Percentiles rank a stretch among this genome's conserved stretches.
These are phyloP conservation scores for Gobionotothen gibberifrons DNA, from an alignment of 2,797 vertebrate species.

Conservation along the genomic window DNA sequence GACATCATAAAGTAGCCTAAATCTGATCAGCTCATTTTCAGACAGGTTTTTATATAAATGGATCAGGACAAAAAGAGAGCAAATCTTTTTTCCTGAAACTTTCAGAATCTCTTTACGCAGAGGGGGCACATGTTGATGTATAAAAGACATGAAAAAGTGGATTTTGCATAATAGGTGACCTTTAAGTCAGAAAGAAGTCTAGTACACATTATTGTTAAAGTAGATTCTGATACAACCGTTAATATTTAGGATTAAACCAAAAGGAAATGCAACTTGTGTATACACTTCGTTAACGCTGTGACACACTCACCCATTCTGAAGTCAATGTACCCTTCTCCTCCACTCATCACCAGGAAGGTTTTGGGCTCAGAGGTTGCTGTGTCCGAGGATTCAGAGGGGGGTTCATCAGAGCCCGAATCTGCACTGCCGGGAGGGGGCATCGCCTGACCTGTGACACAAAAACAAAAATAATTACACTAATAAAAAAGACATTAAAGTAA, in stretches of 20 bases:
- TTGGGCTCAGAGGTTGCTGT: slow-evolving; percentile 71
- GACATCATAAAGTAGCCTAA: no score
- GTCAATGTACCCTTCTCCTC: slow-evolving; percentile 98
- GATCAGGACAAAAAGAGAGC: no score
- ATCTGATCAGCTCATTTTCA: no score
- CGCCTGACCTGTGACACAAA: slow-evolving; percentile 87
- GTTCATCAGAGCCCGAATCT: slow-evolving; percentile 92
- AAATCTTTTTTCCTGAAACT: no score
- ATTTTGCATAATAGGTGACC: no score
- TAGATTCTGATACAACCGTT: background rate
- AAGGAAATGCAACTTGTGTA: background rate
- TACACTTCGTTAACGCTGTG: background rate
- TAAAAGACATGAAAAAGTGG: no score
- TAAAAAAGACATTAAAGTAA: background rate
- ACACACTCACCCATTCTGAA: slow-evolving; percentile 92
- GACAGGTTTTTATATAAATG: no score
- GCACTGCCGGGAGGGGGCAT: slow-evolving; percentile 90
- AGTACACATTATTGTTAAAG: no score
- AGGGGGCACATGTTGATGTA: no score
- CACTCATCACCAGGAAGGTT: slow-evolving; percentile 93
- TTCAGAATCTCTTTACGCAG: no score
- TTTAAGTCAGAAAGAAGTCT: no score
- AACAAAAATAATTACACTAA: background rate
- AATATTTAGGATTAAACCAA: background rate
- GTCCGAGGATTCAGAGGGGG: slow-evolving; percentile 84